Base-by-base conservation (phyloP, 1,140 invertebrate species). In the Neuroterus valhalla region DNA sequence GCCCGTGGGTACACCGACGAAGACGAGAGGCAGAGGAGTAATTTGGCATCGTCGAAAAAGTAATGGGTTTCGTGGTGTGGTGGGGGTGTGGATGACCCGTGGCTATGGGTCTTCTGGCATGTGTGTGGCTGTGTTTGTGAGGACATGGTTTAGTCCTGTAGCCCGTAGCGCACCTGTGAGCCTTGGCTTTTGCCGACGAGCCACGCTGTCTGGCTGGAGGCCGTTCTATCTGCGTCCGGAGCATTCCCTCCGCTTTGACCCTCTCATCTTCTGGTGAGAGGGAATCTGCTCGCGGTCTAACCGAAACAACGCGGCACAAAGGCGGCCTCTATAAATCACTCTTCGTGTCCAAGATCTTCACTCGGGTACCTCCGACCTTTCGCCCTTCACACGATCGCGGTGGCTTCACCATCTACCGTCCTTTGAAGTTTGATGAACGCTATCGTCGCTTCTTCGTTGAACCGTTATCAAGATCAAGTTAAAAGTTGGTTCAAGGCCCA, bases 301-400 rank as follows among this genome's bases (percentile, higher is more conserved):
- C 70, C 73, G 70, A 78, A 75, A 79, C 78, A 76, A 75, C 68
- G 44, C 71, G 26, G 76, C 75, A 82, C 78, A 82, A 82, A 82
- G 81, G 78, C 81, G 81, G 81, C 77, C 78, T 82, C 81, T 80
- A 82, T 82, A 82, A 80, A 82, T 80, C 78, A 80, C 71, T 75
- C 75, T 62, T 55, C 52, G 48, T 66, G 67, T 71, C 71, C 70
- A 44, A 66, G 21, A 55, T 71, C 55, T 62, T 14, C 52, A 23
- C 70, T 52, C 48, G 31, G 52, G 52, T 70, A 72, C 50, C 76
- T 70, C 44, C 69, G 76, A 71, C 76, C 71, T 68, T 71, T 68
- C 70, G 62, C 44, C 71, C 68, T 73, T 66, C 31, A 15, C 43
- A 66, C 62, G 71, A 67, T 72, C 71, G 44, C 17, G 62, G 62